These are phyloP conservation scores for Coelogynopora nodosa DNA, from an alignment of 2,888 invertebrate genomes.

Conservation along the genomic window DNA sequence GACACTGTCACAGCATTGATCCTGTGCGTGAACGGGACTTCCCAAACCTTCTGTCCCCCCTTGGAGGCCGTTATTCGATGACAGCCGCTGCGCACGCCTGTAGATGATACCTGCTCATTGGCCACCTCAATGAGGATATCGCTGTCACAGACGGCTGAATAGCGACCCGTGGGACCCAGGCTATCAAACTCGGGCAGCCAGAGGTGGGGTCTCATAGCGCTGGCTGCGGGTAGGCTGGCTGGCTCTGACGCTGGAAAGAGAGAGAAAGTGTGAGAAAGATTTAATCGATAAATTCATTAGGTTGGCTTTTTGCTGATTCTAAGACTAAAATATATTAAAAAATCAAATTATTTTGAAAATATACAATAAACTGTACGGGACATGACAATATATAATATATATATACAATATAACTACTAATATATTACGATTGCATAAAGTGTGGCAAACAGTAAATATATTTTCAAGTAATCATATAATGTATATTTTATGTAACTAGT, in stretches of 20 bases:
- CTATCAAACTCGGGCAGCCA: neutral
- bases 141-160: neutral
- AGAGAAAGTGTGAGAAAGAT: neutral
- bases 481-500: too few species aligned
- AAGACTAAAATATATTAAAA: too few species aligned
- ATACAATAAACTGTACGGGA: too few species aligned
- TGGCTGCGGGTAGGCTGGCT: neutral
- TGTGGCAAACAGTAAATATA: too few species aligned
- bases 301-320: too few species aligned
- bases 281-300: too few species aligned
- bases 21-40: neutral
- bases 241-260: neutral
- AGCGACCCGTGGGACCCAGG: neutral
- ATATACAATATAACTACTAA: too few species aligned
- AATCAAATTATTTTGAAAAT: too few species aligned
- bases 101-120: neutral
- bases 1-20: neutral
- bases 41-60: conserved; percentile 3
- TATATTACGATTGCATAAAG: too few species aligned
- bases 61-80: neutral
- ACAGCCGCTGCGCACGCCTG: neutral
- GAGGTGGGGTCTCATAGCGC: neutral
- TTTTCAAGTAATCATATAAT: too few species aligned
- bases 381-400: too few species aligned
- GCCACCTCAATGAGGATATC: neutral